Conservation (phyloP, 2,113 vertebrate species). For the Mormoops blainvillei region DNA sequence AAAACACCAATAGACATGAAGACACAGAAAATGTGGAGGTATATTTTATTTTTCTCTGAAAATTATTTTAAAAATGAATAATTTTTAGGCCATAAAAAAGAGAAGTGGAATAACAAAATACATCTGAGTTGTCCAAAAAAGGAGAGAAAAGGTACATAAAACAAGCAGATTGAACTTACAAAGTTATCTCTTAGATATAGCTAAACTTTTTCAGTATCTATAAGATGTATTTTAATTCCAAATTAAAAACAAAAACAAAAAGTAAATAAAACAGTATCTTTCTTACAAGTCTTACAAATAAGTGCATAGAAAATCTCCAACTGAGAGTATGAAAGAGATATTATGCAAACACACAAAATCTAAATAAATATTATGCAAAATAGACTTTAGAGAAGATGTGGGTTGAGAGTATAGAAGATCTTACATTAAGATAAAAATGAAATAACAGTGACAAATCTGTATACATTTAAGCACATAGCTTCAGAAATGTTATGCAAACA, state of each 20-base stretch:
- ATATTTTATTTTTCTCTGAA: background rate
- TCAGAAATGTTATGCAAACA: background rate
- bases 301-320: background rate
- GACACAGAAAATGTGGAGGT: background rate
- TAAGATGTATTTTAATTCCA: background rate
- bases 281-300: background rate
- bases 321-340: background rate
- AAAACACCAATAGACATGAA: background rate
- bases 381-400: background rate
- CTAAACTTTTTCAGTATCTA: background rate
- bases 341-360: background rate
- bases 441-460: background rate
- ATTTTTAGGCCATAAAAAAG: background rate
- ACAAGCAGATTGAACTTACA: background rate
- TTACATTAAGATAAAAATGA: background rate
- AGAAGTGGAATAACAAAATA: background rate
- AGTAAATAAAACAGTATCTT: background rate
- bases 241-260: background rate
- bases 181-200: background rate
- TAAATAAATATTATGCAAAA: background rate
- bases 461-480: background rate
- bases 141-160: background rate
- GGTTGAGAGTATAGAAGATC: background rate
- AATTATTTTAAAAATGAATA: background rate
- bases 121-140: background rate